Evolutionary conservation across 1,140 invertebrate genomes (phyloP).

Genomic region (Hyposmocoma kahamanoa): DNA sequence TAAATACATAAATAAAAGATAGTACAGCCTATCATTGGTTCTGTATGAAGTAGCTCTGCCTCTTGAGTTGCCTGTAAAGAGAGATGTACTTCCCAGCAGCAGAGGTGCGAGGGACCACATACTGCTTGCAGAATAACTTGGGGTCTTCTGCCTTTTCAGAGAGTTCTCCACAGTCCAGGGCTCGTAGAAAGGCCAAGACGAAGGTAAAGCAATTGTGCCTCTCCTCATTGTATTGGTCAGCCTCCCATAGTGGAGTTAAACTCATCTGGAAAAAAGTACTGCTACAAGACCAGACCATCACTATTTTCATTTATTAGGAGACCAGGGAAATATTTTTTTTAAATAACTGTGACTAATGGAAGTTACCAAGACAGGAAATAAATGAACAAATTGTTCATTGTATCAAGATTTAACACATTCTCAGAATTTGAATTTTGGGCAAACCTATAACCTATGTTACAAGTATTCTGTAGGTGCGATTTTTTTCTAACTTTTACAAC

Average conservation of each 20-base stretch:
- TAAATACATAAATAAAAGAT: constrained; percentile 29
- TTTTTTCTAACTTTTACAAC: too few relatives aligned
- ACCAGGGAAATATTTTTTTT: too few relatives aligned
- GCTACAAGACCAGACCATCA: too few relatives aligned
- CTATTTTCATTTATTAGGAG: too few relatives aligned
- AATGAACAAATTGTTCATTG: too few relatives aligned
- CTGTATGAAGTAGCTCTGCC: constrained; percentile 64
- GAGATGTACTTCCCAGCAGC: constrained; percentile 88
- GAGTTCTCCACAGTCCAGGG: constrained; percentile 77
- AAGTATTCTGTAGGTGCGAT: too few relatives aligned
- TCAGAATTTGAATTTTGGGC: too few relatives aligned
- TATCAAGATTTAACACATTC: too few relatives aligned
- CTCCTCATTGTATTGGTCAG: constrained; percentile 81
- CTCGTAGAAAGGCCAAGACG: constrained; percentile 82
- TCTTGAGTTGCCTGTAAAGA: constrained; percentile 80
- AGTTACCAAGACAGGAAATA: too few relatives aligned
- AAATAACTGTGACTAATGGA: too few relatives aligned
- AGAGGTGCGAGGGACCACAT: constrained; percentile 83
- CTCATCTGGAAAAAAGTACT: constrained; percentile 72
- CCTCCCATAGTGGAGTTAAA: constrained; percentile 78
- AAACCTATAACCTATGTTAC: too few relatives aligned
- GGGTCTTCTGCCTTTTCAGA: constrained; percentile 78
- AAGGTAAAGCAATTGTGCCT: constrained; percentile 87
- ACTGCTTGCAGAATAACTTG: constrained; percentile 82
- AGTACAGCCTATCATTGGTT: constrained; percentile 48